Conservation (phyloP, 1,140 invertebrate species). For the Diabrotica undecimpunctata region DNA sequence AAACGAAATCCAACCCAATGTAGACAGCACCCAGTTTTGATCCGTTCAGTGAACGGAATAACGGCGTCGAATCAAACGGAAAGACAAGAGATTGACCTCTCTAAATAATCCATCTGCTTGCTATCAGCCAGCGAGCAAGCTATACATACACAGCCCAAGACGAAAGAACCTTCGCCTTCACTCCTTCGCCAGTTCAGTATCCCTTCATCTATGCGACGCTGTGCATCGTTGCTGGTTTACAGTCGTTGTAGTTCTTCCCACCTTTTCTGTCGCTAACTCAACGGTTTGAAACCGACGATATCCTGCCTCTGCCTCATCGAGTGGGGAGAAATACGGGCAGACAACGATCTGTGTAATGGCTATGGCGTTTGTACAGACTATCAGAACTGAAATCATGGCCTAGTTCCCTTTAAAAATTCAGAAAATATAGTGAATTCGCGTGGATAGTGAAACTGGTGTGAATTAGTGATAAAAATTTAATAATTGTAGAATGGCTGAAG, state of each 20-base stretch:
- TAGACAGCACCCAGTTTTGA: constrained; percentile 1
- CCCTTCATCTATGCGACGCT: constrained; percentile 7
- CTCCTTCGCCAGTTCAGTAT: constrained; percentile 6
- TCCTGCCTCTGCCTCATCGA: not conserved
- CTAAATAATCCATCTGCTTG: constrained; percentile 2
- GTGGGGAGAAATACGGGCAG: constrained; percentile 9
- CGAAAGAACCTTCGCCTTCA: not conserved
- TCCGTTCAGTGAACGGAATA: not conserved
- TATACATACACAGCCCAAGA: not conserved
- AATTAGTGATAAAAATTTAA: not conserved
- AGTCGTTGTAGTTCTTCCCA: constrained; percentile 7
- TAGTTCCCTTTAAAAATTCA: constrained; percentile 4
- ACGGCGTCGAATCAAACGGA: not conserved
- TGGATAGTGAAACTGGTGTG: not conserved
- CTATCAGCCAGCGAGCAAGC: constrained; percentile 5
- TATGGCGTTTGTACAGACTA: constrained; percentile 14
- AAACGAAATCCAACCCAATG: not conserved
- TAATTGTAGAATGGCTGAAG: not conserved
- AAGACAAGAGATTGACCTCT: not conserved
- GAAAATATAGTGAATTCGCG: constrained; percentile 1
- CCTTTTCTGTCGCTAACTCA: constrained; percentile 9
- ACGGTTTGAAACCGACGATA: not conserved
- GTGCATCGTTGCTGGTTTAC: constrained; percentile 5
- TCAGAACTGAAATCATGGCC: constrained; percentile 8
- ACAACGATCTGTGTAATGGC: constrained; percentile 15